These are phyloP conservation scores for Melanostoma scalare DNA, from an alignment of 2,888 invertebrate genomes.

Conservation along the genomic window DNA sequence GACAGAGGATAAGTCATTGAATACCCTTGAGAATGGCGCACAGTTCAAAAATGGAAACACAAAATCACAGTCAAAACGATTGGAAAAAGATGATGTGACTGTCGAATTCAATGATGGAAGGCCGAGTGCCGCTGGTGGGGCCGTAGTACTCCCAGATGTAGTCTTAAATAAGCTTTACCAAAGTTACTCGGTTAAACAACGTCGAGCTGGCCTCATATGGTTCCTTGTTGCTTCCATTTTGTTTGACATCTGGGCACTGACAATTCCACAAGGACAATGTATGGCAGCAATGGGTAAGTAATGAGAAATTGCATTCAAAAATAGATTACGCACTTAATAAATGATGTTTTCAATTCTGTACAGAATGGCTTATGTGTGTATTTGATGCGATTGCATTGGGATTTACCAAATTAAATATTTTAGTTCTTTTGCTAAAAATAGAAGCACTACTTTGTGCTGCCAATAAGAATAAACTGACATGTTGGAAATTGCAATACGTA, in stretches of 20 bases:
- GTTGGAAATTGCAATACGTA: too few species aligned
- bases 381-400: too few species aligned
- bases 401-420: too few species aligned
- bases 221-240: slow-evolving; percentile 87
- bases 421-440: too few species aligned
- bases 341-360: background rate
- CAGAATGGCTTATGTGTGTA: background rate
- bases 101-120: slow-evolving; percentile 46
- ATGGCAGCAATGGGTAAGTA: slow-evolving; percentile 79
- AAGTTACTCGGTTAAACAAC: slow-evolving; percentile 88
- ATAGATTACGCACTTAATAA: background rate
- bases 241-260: slow-evolving; percentile 85
- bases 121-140: slow-evolving; percentile 74
- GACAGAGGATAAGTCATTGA: slow-evolving; percentile 59
- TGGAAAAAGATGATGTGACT: slow-evolving; percentile 30
- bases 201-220: slow-evolving; percentile 87
- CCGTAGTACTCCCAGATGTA: slow-evolving; percentile 83
- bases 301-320: slow-evolving; percentile 65
- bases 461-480: too few species aligned
- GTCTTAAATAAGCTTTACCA: slow-evolving; percentile 88
- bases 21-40: slow-evolving; percentile 57
- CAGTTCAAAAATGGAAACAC: slow-evolving; percentile 65
- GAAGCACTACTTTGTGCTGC: too few species aligned
- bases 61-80: slow-evolving; percentile 49
- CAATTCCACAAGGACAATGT: slow-evolving; percentile 83